Evolutionary conservation across 2,888 invertebrate species (phyloP).

Genomic region (Tholera decimalis): DNA sequence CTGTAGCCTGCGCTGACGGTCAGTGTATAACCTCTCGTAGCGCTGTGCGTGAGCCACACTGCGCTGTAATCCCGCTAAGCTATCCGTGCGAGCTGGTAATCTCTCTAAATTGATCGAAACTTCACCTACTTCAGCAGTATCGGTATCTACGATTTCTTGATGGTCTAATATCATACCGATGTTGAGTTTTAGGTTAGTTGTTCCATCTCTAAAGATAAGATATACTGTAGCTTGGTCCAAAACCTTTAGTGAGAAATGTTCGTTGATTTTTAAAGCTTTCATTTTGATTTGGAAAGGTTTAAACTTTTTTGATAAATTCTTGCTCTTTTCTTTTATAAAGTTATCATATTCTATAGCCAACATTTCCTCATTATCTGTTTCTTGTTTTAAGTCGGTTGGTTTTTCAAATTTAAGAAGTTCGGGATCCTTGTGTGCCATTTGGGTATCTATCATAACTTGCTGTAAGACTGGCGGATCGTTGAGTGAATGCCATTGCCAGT

Average conservation of each 20-base stretch:
- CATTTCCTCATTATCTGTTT: conserved; percentile 84
- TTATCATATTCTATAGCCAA: conserved; percentile 86
- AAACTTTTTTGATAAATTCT: conserved; percentile 81
- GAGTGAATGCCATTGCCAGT: conserved; percentile 88
- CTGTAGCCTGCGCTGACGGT: conserved; percentile 75
- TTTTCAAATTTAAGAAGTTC: conserved; percentile 77
- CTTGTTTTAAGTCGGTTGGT: conserved; percentile 61
- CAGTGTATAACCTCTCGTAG: conserved; percentile 73
- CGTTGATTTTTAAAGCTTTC: conserved; percentile 87
- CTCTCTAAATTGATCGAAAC: conserved; percentile 74
- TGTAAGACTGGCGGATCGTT: conserved; percentile 87
- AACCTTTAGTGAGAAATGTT: conserved; percentile 83
- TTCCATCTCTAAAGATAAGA: conserved; percentile 83
- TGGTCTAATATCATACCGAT: conserved; percentile 89
- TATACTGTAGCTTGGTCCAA: conserved; percentile 85
- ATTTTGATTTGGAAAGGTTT: conserved; percentile 87
- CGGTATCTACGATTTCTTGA: conserved; percentile 88
- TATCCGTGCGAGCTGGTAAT: conserved; percentile 79
- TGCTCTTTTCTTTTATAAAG: conserved; percentile 84
- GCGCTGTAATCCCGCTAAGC: conserved; percentile 80
- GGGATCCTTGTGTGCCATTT: conserved; percentile 83
- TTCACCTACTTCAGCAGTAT: conserved; percentile 77
- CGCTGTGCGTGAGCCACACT: conserved; percentile 78
- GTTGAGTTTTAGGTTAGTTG: conserved; percentile 83
- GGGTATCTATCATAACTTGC: conserved; percentile 87